Base-by-base conservation (phyloP, 2,797 vertebrate species). In the Huso huso region DNA sequence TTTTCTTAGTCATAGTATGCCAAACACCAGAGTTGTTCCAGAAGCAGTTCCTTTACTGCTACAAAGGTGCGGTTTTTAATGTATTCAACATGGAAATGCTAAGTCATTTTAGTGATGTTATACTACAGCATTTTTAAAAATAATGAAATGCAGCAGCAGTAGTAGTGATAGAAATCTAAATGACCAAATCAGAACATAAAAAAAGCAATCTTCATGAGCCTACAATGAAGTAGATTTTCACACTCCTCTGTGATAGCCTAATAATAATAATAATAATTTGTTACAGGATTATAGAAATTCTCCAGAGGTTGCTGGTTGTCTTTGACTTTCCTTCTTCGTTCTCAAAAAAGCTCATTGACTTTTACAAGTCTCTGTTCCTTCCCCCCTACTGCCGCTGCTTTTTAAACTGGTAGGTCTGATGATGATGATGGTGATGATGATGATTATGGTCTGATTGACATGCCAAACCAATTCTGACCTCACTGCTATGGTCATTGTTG, bases 241-340 rank as follows among this genome's bases (percentile, higher is more conserved):
- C 0, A 37, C 37, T 37, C 37, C 37, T 37, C 37, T 37, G 3
- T 37, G 37, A 37, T 1, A 37, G 37, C 37, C 37, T 37, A 37
- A 37, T 37, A 37, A 37, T 37, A 37, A 37, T 37, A 18, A 37
- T 37, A 37, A 37, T 37, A 37, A 37, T 37, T 48, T 72, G 1
- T 61, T 51, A 7, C 53, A 78, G 78, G 63, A 58, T 74, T n/a
- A 69, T 71, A 10, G 66, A 71, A 5, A 53, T 13, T 12, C 63
- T 78, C 18, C 74, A 69, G 71, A 64, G 13, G 0, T 59, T 74
- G 65, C 66, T 77, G 23, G 77, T 81, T 11, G 37, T 49, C 2
- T 66, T 8, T 1, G 66, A 71, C 49, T 73, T 79, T 51, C 61
- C 67, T 8, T 18, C 23, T 59, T 48, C 70, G 6, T 74, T 79